Evolutionary conservation across 2,888 invertebrate genomes (phyloP).

Genomic region (Oscheius onirici): DNA sequence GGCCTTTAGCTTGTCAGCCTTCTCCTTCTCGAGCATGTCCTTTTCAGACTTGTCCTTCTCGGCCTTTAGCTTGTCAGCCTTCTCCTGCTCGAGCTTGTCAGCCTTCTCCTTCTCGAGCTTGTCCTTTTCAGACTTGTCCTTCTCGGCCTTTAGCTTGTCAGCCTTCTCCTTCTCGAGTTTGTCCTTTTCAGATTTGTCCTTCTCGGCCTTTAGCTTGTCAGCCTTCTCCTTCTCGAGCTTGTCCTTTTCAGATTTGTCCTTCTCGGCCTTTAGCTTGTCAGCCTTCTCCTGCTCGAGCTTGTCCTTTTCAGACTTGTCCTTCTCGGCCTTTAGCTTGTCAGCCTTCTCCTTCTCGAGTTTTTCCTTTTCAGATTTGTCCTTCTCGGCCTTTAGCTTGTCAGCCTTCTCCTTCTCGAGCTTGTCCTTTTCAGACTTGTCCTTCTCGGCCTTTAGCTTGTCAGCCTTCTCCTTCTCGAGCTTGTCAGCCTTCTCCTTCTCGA

Average conservation of each 20-base stretch:
- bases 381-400: not conserved
- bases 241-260: not conserved
- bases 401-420: slow-evolving; percentile 4
- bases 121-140: slow-evolving; percentile 10
- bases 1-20: not conserved
- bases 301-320: not conserved
- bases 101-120: not conserved
- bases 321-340: not conserved
- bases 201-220: not conserved
- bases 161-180: slow-evolving; percentile 9
- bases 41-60: not conserved
- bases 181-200: not conserved
- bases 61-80: not conserved
- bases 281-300: not conserved
- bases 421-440: not conserved
- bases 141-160: slow-evolving; percentile 13
- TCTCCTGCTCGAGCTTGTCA: not conserved
- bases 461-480: not conserved
- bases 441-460: not conserved
- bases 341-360: not conserved
- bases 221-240: not conserved
- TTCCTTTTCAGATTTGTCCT: not conserved
- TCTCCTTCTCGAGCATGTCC: not conserved
- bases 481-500: slow-evolving; percentile 2
- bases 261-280: not conserved